These are phyloP conservation scores for Cephus runcator DNA, from an alignment of 2,888 invertebrate species.

Conservation along the genomic window DNA sequence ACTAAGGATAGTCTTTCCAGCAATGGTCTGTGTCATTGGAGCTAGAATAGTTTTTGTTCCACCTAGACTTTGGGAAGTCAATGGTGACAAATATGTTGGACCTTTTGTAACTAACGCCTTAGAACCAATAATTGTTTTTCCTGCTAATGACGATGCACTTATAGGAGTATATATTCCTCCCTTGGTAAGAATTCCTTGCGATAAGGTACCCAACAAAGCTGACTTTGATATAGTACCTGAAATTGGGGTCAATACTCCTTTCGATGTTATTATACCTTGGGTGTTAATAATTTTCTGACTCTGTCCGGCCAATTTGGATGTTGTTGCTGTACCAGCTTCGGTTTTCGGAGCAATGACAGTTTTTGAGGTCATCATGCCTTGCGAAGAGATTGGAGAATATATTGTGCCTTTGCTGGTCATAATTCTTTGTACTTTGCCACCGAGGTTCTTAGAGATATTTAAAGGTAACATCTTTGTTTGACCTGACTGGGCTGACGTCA, in stretches of 20 bases:
- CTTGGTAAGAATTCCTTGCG: conserved; percentile 50
- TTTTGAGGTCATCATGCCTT: conserved; percentile 41
- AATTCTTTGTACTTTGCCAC: conserved; percentile 67
- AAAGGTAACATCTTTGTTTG: conserved; percentile 55
- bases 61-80: conserved; percentile 39
- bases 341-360: conserved; percentile 54
- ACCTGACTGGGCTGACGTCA: conserved; percentile 54
- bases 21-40: conserved; percentile 44
- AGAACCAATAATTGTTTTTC: conserved; percentile 49
- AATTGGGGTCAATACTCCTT: conserved; percentile 65
- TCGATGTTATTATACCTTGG: conserved; percentile 56
- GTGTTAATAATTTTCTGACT: conserved; percentile 58
- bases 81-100: conserved; percentile 43
- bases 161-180: conserved; percentile 51
- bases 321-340: conserved; percentile 52
- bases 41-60: conserved; percentile 44
- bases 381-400: conserved; percentile 53
- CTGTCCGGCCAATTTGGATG: conserved; percentile 63
- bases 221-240: conserved; percentile 46
- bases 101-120: conserved; percentile 50
- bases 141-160: conserved; percentile 41
- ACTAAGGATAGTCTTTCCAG: conserved; percentile 46
- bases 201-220: conserved; percentile 40
- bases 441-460: conserved; percentile 61
- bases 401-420: conserved; percentile 71